These are phyloP conservation scores for Capreolus pygargus DNA, from an alignment of 2,113 vertebrate species.

Conservation along the genomic window DNA sequence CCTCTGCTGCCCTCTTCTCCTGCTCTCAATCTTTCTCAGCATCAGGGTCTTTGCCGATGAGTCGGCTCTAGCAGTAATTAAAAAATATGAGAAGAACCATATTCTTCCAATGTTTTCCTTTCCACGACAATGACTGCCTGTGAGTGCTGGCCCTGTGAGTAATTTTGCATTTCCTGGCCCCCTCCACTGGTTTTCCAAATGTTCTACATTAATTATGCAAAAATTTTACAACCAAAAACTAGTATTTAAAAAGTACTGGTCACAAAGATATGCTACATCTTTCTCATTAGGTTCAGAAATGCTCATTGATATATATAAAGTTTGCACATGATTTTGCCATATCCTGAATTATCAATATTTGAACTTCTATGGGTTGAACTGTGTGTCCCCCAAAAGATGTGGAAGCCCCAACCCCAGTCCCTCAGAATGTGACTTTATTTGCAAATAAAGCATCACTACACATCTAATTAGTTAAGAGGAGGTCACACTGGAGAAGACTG, in stretches of 20 bases:
- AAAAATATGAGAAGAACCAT: not conserved
- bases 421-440: not conserved
- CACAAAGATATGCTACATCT: not conserved
- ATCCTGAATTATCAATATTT: not conserved
- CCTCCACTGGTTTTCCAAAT: not conserved
- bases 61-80: not conserved
- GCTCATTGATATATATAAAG: not conserved
- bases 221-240: not conserved
- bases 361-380: not conserved
- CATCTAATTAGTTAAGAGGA: not conserved
- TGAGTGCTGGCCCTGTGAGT: no score
- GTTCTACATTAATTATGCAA: not conserved
- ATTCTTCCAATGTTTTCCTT: not conserved
- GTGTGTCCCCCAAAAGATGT: not conserved
- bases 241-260: not conserved
- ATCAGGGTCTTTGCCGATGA: not conserved
- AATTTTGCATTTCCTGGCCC: not conserved
- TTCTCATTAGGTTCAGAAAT: not conserved
- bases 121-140: not conserved
- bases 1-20: not conserved
- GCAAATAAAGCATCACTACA: not conserved
- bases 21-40: not conserved
- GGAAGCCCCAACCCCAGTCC: not conserved
- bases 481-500: not conserved
- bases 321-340: not conserved